These are phyloP conservation scores for Bos indicus DNA, from an alignment of 2,113 vertebrate species.

Conservation along the genomic window DNA sequence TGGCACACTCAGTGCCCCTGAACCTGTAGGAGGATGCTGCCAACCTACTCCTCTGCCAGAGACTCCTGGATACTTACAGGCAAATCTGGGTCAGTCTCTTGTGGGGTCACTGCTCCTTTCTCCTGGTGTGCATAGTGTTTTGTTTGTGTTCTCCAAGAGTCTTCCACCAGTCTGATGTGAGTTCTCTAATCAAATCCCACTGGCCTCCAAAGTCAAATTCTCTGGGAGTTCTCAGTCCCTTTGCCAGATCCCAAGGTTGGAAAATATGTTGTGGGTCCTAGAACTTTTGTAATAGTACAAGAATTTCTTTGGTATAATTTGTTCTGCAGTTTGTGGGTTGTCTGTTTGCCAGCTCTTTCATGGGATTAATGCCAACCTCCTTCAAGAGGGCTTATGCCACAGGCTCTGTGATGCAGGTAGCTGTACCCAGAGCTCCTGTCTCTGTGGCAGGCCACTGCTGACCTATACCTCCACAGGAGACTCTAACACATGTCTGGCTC, in stretches of 20 bases:
- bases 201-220: neutral
- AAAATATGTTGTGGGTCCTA: neutral
- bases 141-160: neutral
- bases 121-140: neutral
- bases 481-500: neutral
- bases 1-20: neutral
- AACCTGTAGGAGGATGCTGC: neutral
- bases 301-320: neutral
- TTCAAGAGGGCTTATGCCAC: neutral
- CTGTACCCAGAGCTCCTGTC: neutral
- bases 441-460: neutral
- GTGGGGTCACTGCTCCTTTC: neutral
- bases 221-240: neutral
- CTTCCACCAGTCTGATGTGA: neutral
- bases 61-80: neutral
- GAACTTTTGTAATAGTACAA: neutral
- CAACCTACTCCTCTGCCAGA: neutral
- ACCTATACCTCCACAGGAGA: neutral
- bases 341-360: neutral
- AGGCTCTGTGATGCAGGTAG: neutral
- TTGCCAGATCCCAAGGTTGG: neutral
- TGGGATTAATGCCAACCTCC: neutral
- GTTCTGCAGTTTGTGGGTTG: neutral
- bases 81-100: neutral
- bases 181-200: neutral